Conservation (phyloP, 2,888 invertebrate species). For the Drosophila neotestacea region DNA sequence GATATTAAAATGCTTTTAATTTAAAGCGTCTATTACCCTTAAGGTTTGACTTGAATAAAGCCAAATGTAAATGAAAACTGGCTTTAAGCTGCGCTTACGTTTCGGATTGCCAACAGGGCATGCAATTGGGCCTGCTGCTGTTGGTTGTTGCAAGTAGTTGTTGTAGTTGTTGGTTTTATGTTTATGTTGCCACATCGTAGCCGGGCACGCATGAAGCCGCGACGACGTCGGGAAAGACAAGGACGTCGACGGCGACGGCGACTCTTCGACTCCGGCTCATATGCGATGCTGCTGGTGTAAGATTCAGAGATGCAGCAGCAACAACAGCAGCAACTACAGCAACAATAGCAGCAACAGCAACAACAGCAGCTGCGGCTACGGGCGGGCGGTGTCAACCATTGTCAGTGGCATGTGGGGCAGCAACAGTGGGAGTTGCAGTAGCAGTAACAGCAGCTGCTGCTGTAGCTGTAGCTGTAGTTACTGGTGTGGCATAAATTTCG, state of each 20-base stretch:
- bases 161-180: constrained; percentile 61
- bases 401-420: constrained; percentile 52
- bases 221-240: constrained; percentile 27
- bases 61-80: neutral
- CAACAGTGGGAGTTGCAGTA: neutral
- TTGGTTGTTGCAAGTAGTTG: constrained; percentile 32
- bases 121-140: constrained; percentile 18
- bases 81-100: constrained; percentile 5
- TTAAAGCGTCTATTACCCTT: too few relatives aligned
- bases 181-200: constrained; percentile 77
- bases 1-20: too few relatives aligned
- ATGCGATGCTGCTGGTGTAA: constrained; percentile 53
- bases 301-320: constrained; percentile 47
- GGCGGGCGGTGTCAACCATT: constrained; percentile 67
- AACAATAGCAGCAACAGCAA: constrained; percentile 12
- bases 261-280: constrained; percentile 39
- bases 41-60: neutral
- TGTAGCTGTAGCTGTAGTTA: constrained; percentile 58
- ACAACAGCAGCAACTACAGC: constrained; percentile 9
- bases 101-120: constrained; percentile 44
- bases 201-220: constrained; percentile 68
- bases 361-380: constrained; percentile 7
- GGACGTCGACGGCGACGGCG: constrained; percentile 14
- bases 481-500: constrained; percentile 81
- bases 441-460: constrained; percentile 26